Percentiles rank a stretch among this genome's conserved stretches.
These are phyloP conservation scores for Phocoena phocoena DNA, from an alignment of 2,113 vertebrate species.

Conservation along the genomic window DNA sequence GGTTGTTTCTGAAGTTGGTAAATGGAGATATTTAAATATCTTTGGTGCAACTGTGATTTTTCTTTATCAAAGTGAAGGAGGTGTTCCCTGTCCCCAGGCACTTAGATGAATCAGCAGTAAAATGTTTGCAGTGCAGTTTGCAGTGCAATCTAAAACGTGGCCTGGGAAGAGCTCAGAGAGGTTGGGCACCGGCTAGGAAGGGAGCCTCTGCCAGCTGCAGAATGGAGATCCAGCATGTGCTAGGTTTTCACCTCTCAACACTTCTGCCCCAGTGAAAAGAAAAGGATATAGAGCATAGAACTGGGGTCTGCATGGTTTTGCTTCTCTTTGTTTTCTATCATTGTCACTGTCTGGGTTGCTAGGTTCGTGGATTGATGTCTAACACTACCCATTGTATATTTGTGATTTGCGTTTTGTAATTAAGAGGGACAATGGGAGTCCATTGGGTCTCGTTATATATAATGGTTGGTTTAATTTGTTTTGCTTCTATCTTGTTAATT, in stretches of 20 bases:
- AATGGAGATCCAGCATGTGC: neutral
- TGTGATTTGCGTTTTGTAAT: conserved; percentile 88
- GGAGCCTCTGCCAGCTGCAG: conserved; percentile 62
- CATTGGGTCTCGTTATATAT: conserved; percentile 88
- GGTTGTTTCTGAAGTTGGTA: conserved; percentile 30
- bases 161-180: neutral
- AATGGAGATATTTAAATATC: conserved; percentile 36
- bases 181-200: neutral
- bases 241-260: neutral
- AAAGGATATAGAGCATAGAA: neutral
- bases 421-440: conserved; percentile 90
- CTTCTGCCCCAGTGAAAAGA: conserved; percentile 44
- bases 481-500: conserved; percentile 93
- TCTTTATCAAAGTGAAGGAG: conserved; percentile 14
- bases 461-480: conserved; percentile 93
- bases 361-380: conserved; percentile 84
- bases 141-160: neutral
- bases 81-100: neutral
- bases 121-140: neutral
- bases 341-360: conserved; percentile 81
- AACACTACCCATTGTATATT: conserved; percentile 85
- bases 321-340: conserved; percentile 58
- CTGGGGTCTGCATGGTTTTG: conserved; percentile 45
- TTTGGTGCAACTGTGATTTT: conserved; percentile 42
- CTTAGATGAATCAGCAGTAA: conserved; percentile 44